phyloP scores from a whole-genome alignment of 2,888 invertebrate genomes.

The Sinhomidia bicolor region DNA sequence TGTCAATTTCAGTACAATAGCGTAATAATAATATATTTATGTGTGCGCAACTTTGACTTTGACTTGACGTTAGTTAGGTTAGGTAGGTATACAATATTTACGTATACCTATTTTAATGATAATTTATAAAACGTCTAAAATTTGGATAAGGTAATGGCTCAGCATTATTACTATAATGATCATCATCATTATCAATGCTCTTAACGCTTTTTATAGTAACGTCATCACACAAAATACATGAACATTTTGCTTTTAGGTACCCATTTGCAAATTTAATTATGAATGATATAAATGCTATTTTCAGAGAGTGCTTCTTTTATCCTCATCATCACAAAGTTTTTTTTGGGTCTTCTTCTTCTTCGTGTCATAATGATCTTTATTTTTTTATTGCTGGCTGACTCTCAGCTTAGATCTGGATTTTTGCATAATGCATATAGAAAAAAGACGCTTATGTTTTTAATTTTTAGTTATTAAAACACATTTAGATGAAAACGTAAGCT shows the following conservation, averaged over 20 bases:
- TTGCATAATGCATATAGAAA: too few relatives aligned
- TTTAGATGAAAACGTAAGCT: too few relatives aligned
- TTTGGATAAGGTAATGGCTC: conserved; percentile 49
- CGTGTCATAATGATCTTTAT: not conserved
- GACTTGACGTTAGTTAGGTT: conserved; percentile 44
- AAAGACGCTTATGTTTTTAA: too few relatives aligned
- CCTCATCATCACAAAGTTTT: not conserved
- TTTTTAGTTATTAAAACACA: too few relatives aligned
- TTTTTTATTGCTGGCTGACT: not conserved
- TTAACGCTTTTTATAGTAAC: conserved; percentile 9
- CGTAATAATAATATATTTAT: too few relatives aligned
- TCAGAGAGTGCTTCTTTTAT: not conserved
- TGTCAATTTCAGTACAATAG: conserved; percentile 32
- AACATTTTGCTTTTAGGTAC: not conserved
- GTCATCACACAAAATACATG: not conserved
- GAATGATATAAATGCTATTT: not conserved
- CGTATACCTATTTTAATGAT: not conserved
- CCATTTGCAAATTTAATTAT: not conserved
- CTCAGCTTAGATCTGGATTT: too few relatives aligned
- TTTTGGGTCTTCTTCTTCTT: not conserved
- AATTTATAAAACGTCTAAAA: conserved; percentile 19
- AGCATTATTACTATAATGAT: too few relatives aligned
- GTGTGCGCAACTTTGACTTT: not conserved
- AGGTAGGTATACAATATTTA: not conserved
- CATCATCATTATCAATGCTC: not conserved